Evolutionary conservation across 2,113 vertebrate species (phyloP).

Genomic region (Polypterus bichir): DNA sequence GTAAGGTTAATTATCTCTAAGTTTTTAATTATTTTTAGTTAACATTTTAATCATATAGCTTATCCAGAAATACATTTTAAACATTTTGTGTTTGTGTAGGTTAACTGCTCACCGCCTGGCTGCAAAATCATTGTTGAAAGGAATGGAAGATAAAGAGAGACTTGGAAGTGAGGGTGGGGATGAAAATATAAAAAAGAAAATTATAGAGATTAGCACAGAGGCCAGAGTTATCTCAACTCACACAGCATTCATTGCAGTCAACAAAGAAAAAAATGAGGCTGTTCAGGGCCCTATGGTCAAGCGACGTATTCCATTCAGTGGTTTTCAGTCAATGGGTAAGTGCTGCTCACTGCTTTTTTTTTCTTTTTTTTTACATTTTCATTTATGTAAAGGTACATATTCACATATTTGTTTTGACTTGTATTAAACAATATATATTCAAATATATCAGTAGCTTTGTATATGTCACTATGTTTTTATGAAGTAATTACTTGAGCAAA

Average conservation of each 20-base stretch:
- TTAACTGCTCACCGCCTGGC: conserved; percentile 55
- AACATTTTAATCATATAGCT: too few species aligned
- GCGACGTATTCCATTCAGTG: too few species aligned
- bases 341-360: background rate
- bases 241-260: conserved; percentile 58
- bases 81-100: conserved; percentile 29
- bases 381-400: background rate
- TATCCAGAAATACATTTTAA: too few species aligned
- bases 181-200: conserved; percentile 26
- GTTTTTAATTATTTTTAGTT: too few species aligned
- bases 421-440: background rate
- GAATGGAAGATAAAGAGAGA: conserved; percentile 34
- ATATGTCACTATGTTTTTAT: too few species aligned
- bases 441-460: too few species aligned
- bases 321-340: too few species aligned
- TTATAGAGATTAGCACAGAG: conserved; percentile 50
- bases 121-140: conserved; percentile 48
- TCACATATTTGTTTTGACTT: background rate
- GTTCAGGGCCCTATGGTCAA: conserved; percentile 39
- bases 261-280: conserved; percentile 28
- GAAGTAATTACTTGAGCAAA: too few species aligned
- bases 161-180: conserved; percentile 6
- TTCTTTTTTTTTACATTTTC: background rate
- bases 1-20: too few species aligned
- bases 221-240: conserved; percentile 55